Conservation (phyloP, 2,113 vertebrate species). For the Podilymbus podiceps region DNA sequence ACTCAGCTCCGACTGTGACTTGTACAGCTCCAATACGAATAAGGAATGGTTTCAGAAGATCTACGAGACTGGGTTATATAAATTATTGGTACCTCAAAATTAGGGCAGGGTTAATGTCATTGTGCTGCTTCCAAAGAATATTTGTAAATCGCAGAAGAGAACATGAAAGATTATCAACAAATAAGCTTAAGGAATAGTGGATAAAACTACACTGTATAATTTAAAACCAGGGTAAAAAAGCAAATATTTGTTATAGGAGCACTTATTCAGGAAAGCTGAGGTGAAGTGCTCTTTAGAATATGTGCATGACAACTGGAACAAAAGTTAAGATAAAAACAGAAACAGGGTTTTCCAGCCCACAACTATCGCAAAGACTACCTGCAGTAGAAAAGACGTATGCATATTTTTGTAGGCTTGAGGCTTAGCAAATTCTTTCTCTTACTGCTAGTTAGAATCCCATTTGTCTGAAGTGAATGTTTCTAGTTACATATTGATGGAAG, state of each 20-base stretch:
- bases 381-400: not conserved
- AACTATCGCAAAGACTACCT: not conserved
- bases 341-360: not conserved
- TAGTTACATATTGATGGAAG: not conserved
- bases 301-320: not conserved
- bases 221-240: not conserved
- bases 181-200: not conserved
- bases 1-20: not conserved
- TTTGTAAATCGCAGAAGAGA: not conserved
- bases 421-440: not conserved
- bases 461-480: not conserved
- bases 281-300: not conserved
- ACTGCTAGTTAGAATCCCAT: not conserved
- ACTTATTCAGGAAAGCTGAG: not conserved
- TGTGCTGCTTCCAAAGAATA: not conserved
- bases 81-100: not conserved
- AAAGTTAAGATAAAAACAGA: not conserved
- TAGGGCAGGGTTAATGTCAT: not conserved
- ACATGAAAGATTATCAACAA: not conserved
- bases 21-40: not conserved
- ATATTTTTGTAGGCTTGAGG: not conserved
- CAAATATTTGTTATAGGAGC: not conserved
- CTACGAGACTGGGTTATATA: not conserved
- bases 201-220: not conserved
- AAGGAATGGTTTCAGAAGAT: not conserved